These are phyloP conservation scores for Heteromurus nitidus DNA, from an alignment of 2,888 invertebrate genomes.

Conservation along the genomic window DNA sequence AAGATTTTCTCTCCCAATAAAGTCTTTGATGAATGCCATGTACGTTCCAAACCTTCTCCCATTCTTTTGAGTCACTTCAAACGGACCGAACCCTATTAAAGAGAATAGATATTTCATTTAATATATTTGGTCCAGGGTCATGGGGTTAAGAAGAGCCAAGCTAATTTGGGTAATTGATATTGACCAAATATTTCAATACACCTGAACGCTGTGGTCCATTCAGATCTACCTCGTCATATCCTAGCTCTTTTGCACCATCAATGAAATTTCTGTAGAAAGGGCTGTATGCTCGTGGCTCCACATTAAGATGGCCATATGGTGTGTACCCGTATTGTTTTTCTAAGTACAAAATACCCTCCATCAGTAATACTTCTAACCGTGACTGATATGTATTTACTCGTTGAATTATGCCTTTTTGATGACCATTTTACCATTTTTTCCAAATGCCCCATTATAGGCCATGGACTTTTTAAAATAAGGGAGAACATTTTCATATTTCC, in stretches of 20 bases:
- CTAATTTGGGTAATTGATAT: too few species aligned
- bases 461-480: slow-evolving; percentile 64
- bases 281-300: slow-evolving; percentile 49
- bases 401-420: not conserved
- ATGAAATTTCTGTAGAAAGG: slow-evolving; percentile 62
- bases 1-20: slow-evolving; percentile 62
- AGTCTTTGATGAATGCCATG: slow-evolving; percentile 67
- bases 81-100: slow-evolving; percentile 55
- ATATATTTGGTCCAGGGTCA: too few species aligned
- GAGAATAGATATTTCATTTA: too few species aligned
- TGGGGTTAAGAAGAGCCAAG: not conserved
- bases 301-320: slow-evolving; percentile 63
- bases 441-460: slow-evolving; percentile 63
- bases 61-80: slow-evolving; percentile 68
- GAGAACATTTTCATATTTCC: slow-evolving; percentile 69
- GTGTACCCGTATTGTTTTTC: slow-evolving; percentile 62
- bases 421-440: slow-evolving; percentile 50
- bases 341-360: not conserved
- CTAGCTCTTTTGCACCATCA: slow-evolving; percentile 67
- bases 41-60: slow-evolving; percentile 67
- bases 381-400: not conserved
- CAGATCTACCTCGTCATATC: slow-evolving; percentile 51
- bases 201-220: slow-evolving; percentile 69
- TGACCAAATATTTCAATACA: too few species aligned
- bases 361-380: too few species aligned